These are phyloP conservation scores for Triplophysa tibetana DNA, from an alignment of 2,113 vertebrate genomes.

Conservation along the genomic window DNA sequence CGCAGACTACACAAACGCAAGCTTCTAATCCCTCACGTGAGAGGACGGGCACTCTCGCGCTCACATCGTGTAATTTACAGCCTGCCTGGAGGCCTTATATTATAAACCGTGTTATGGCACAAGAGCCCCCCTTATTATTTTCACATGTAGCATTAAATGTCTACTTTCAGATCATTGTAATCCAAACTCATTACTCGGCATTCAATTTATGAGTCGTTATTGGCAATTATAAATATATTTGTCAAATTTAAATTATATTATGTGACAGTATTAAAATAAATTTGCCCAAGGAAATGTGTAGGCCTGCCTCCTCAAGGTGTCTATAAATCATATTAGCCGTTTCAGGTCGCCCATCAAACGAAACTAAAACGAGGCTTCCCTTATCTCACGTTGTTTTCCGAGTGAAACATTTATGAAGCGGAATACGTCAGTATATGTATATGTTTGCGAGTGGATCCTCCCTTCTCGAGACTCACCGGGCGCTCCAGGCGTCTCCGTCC, in stretches of 20 bases:
- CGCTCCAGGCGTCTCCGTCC: conserved; percentile 41
- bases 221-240: neutral
- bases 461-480: conserved; percentile 36
- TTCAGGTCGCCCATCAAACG: conserved; percentile 12
- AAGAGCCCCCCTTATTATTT: conserved; percentile 24
- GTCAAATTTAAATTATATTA: too few species aligned
- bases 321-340: neutral
- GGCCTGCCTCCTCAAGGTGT: conserved; percentile 6
- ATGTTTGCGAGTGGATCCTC: conserved; percentile 41
- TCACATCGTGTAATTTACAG: conserved; percentile 48
- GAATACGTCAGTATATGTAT: conserved; percentile 40
- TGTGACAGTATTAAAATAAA: too few species aligned
- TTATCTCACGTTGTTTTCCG: conserved; percentile 27
- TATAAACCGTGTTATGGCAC: conserved; percentile 19
- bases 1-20: conserved; percentile 47
- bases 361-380: conserved; percentile 32
- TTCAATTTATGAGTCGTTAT: neutral
- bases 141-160: conserved; percentile 1
- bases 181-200: neutral
- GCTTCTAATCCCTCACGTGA: conserved; percentile 52
- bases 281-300: neutral
- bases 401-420: conserved; percentile 41
- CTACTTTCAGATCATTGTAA: neutral
- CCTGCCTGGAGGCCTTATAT: conserved; percentile 30
- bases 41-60: conserved; percentile 45